Percentiles rank a stretch among this genome's conserved stretches.
Conservation (phyloP, 2,797 vertebrate species). For the Ispidina picta region DNA sequence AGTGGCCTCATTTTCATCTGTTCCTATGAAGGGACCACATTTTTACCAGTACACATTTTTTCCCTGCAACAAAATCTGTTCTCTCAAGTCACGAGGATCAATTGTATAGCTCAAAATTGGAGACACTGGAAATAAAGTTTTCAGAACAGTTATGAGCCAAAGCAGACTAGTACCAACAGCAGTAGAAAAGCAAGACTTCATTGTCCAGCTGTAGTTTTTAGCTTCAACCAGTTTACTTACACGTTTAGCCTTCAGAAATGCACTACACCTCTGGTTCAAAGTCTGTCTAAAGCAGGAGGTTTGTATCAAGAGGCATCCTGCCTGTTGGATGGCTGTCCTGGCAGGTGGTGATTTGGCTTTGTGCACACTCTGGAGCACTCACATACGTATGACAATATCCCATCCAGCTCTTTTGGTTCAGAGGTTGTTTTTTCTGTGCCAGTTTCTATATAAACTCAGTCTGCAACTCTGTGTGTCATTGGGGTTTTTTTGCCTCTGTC, state of each 20-base stretch:
- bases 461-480: not conserved
- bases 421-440: not conserved
- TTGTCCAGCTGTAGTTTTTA: not conserved
- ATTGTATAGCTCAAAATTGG: not conserved
- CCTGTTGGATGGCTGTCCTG: not conserved
- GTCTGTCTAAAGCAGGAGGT: not conserved
- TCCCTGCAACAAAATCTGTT: not conserved
- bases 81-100: not conserved
- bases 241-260: not conserved
- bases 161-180: not conserved
- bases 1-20: not conserved
- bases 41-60: not conserved
- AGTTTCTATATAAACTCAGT: not conserved
- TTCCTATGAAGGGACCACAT: not conserved
- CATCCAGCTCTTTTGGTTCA: not conserved
- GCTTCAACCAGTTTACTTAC: not conserved
- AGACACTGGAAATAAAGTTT: not conserved
- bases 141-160: not conserved
- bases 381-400: too few relatives aligned
- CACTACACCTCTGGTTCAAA: not conserved
- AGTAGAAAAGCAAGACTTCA: not conserved
- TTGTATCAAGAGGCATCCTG: not conserved
- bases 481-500: not conserved
- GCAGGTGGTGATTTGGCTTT: not conserved
- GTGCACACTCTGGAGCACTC: not conserved